Percentiles rank a stretch among this genome's conserved stretches.
These are phyloP conservation scores for Dasysyrphus tricinctus DNA, from an alignment of 2,888 invertebrate species.

Conservation along the genomic window DNA sequence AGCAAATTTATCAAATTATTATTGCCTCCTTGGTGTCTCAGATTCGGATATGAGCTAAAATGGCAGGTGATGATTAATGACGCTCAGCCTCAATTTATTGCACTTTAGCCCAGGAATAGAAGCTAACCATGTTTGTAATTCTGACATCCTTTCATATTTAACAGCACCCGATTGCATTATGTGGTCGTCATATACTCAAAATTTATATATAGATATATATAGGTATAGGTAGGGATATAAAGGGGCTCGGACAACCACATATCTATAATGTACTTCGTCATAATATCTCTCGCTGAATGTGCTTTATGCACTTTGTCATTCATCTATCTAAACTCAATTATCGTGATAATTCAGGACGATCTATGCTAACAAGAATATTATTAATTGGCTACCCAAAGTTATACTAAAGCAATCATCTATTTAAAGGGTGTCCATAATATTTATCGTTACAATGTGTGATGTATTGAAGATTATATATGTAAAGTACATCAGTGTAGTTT, in stretches of 20 bases:
- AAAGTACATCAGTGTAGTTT: neutral
- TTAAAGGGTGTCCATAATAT: conserved; percentile 49
- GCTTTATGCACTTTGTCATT: conserved; percentile 71
- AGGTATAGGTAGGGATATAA: too few species aligned
- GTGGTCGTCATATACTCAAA: neutral
- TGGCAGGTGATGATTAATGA: conserved; percentile 76
- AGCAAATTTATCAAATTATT: conserved; percentile 72
- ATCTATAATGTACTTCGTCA: neutral
- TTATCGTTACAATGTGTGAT: conserved; percentile 19
- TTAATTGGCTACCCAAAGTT: conserved; percentile 73
- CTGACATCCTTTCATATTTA: conserved; percentile 74
- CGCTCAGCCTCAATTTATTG: conserved; percentile 75
- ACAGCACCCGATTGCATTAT: conserved; percentile 65
- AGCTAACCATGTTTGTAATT: conserved; percentile 72
- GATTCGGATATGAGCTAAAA: conserved; percentile 64
- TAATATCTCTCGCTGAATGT: conserved; percentile 1
- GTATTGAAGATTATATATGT: neutral
- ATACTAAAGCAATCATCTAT: conserved; percentile 38
- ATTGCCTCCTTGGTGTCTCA: conserved; percentile 60
- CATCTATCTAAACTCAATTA: conserved; percentile 76
- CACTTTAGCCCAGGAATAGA: conserved; percentile 70
- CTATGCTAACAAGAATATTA: conserved; percentile 73
- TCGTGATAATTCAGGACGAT: conserved; percentile 74
- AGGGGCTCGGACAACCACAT: neutral
- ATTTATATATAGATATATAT: neutral